Evolutionary conservation across 2,113 vertebrate genomes (phyloP).

Genomic region (Orthochromis malagaraziensis): DNA sequence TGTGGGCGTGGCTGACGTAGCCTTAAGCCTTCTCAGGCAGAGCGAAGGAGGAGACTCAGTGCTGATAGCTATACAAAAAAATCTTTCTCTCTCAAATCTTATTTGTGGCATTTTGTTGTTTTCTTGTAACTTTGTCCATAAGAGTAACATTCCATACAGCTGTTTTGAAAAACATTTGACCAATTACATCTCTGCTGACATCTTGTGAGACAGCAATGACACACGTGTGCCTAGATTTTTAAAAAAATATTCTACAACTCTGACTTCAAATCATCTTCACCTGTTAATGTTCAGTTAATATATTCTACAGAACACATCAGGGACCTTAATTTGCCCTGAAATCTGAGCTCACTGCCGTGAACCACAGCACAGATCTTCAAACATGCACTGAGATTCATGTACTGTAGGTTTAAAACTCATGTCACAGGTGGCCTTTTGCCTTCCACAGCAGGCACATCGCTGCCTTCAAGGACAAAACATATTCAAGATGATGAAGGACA

Average conservation of each 20-base stretch:
- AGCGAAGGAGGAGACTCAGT: not conserved
- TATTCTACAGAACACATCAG: fast-evolving
- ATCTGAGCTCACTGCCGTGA: not conserved
- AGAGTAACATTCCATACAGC: not conserved
- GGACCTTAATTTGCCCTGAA: not conserved
- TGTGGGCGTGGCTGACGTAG: not conserved
- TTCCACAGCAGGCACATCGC: not conserved
- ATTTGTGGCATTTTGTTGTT: not conserved
- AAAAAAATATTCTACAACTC: not conserved
- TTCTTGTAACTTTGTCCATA: not conserved
- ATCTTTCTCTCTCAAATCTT: not conserved
- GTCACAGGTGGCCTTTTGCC: not conserved
- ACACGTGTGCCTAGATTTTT: not conserved
- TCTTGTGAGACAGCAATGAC: not conserved
- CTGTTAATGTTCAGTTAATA: not conserved
- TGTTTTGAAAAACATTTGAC: not conserved
- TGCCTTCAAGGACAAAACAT: not conserved
- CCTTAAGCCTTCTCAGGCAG: not conserved
- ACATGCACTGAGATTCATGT: not conserved
- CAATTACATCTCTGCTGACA: not conserved
- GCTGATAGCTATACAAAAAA: not conserved
- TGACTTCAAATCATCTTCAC: not conserved
- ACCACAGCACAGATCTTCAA: not conserved
- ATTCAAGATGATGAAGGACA: not conserved
- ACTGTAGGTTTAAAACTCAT: not conserved